These are phyloP conservation scores for Malthinus seriepunctatus DNA, from an alignment of 2,888 invertebrate species.

Conservation along the genomic window DNA sequence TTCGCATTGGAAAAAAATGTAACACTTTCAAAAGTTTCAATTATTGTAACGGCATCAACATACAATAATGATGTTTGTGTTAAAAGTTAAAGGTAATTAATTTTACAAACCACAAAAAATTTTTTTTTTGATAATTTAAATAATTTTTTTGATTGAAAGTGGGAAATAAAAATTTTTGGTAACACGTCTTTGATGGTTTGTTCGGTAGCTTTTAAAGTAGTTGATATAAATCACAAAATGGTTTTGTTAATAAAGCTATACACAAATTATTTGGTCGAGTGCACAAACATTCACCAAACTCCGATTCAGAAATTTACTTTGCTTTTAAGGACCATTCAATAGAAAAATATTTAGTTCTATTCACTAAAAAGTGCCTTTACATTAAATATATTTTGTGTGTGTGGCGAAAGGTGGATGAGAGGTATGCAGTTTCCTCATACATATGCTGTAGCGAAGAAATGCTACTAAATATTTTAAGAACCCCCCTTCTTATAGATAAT, in stretches of 20 bases:
- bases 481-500: background rate
- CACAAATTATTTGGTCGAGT: constrained; percentile 20
- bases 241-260: constrained; percentile 14
- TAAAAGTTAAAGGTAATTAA: constrained; percentile 1
- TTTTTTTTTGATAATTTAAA: background rate
- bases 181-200: constrained; percentile 15
- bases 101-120: too few relatives aligned
- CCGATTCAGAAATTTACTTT: constrained; percentile 18
- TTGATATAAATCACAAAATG: constrained; percentile 10
- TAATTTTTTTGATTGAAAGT: background rate
- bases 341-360: constrained; percentile 18
- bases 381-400: background rate
- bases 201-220: constrained; percentile 15
- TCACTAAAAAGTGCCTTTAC: constrained; percentile 1
- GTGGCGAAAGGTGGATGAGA: background rate
- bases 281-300: constrained; percentile 19
- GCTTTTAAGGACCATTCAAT: constrained; percentile 20
- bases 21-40: too few relatives aligned
- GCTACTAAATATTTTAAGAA: constrained; percentile 15
- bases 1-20: too few relatives aligned
- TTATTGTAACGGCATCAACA: too few relatives aligned
- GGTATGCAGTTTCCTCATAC: background rate
- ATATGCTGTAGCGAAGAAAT: background rate
- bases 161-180: constrained; percentile 11
- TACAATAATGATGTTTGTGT: too few relatives aligned